Conservation (phyloP, 1,140 invertebrate species). For the Cydia splendana region DNA sequence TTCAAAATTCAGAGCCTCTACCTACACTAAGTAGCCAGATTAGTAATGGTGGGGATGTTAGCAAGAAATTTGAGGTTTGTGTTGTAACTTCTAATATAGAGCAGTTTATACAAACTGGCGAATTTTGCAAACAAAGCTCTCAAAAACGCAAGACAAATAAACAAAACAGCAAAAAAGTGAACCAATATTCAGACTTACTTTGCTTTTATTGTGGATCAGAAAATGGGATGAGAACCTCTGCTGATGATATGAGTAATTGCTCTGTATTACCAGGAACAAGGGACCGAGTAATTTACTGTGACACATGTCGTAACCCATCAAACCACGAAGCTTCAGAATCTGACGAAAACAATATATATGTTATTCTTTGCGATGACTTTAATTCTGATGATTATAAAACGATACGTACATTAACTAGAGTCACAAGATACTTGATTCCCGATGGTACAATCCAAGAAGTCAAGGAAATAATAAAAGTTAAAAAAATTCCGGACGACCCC, state of each 20-base stretch:
- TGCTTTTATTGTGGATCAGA: not conserved
- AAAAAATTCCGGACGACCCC: not conserved
- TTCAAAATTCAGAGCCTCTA: not conserved
- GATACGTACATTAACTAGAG: constrained; percentile 3
- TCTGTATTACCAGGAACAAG: too few relatives aligned
- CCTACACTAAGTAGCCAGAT: not conserved
- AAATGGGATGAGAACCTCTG: not conserved
- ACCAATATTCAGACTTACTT: not conserved
- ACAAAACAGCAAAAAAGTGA: not conserved
- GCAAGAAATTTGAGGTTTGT: not conserved
- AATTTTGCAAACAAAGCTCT: not conserved
- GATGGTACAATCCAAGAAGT: constrained; percentile 3
- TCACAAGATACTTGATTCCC: not conserved
- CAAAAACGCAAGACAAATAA: not conserved
- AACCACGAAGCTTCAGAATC: not conserved
- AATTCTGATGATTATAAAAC: constrained; percentile 4
- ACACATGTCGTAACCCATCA: too few relatives aligned
- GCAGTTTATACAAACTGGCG: not conserved
- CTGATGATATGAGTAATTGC: too few relatives aligned
- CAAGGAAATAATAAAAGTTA: constrained; percentile 4
- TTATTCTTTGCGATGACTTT: not conserved
- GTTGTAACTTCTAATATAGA: not conserved
- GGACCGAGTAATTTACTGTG: too few relatives aligned
- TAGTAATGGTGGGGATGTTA: not conserved
- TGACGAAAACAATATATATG: not conserved